Percentiles rank a stretch among this genome's conserved stretches.
These are phyloP conservation scores for Microtus oregoni DNA, from an alignment of 2,113 vertebrate genomes.

Conservation along the genomic window DNA sequence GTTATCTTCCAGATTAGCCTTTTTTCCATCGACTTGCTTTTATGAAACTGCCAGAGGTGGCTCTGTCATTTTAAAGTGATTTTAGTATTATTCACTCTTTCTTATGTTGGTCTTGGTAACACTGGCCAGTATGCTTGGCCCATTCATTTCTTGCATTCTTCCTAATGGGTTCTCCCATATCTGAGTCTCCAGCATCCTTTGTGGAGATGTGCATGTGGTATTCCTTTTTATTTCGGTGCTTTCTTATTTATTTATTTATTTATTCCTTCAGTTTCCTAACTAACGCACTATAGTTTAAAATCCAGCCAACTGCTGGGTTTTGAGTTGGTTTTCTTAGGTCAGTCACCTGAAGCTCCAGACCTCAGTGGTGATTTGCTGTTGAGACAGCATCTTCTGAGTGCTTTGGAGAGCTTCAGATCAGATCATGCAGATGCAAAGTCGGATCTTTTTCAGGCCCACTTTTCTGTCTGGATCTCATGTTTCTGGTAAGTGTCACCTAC, in stretches of 20 bases:
- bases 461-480: not conserved
- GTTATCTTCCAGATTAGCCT: not conserved
- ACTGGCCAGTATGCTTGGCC: not conserved
- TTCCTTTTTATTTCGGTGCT: not conserved
- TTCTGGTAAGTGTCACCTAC: not conserved
- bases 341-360: not conserved
- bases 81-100: not conserved
- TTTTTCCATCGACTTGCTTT: not conserved
- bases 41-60: not conserved
- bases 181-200: not conserved
- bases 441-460: not conserved
- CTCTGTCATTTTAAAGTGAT: not conserved
- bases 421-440: not conserved
- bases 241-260: not conserved
- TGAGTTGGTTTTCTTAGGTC: not conserved
- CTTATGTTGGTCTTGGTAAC: not conserved
- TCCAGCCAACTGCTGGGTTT: not conserved
- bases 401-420: not conserved
- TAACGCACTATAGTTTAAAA: not conserved
- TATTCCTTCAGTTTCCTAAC: fast-evolving
- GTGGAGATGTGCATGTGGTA: not conserved
- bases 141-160: not conserved
- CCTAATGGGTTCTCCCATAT: not conserved
- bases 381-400: not conserved
- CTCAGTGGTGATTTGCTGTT: not conserved